Evolutionary conservation across 2,888 invertebrate species (phyloP).

Genomic region (Endomychus coccineus): DNA sequence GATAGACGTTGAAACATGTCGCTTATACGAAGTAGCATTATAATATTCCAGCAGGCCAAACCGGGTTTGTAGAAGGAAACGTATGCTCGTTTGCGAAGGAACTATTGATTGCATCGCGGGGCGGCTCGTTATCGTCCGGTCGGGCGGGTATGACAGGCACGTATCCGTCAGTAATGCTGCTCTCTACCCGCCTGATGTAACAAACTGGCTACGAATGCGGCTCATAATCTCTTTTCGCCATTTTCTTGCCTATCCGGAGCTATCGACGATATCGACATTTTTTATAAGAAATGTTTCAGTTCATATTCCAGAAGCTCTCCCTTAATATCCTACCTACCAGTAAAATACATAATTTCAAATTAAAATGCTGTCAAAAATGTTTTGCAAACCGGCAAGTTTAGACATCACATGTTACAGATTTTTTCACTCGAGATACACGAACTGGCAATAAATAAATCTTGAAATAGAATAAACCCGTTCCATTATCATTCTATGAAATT

Average conservation of each 20-base stretch:
- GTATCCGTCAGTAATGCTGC: constrained; percentile 17
- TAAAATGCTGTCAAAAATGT: too few relatives aligned
- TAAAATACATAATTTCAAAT: too few relatives aligned
- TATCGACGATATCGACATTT: constrained; percentile 9
- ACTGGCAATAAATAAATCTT: too few relatives aligned
- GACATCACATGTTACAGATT: too few relatives aligned
- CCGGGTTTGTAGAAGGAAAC: constrained; percentile 1
- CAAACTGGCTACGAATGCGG: constrained; percentile 21
- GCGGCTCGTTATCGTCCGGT: constrained; percentile 16
- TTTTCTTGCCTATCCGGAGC: constrained; percentile 11
- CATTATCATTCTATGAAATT: too few relatives aligned
- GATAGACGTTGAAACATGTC: constrained; percentile 27
- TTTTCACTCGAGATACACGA: too few relatives aligned
- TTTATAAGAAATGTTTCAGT: too few relatives aligned
- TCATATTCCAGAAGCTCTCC: too few relatives aligned
- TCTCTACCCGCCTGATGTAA: constrained; percentile 17
- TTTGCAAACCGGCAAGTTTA: too few relatives aligned
- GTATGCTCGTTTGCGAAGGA: constrained; percentile 2
- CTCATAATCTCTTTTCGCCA: constrained; percentile 22
- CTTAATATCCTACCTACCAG: too few relatives aligned
- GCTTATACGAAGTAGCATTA: constrained; percentile 24
- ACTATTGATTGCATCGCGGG: constrained; percentile 17
- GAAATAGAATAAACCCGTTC: too few relatives aligned
- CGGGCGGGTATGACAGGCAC: constrained; percentile 23
- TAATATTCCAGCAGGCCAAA: constrained; percentile 23